These are phyloP conservation scores for Balearica regulorum DNA, from an alignment of 2,797 vertebrate genomes.

Conservation along the genomic window DNA sequence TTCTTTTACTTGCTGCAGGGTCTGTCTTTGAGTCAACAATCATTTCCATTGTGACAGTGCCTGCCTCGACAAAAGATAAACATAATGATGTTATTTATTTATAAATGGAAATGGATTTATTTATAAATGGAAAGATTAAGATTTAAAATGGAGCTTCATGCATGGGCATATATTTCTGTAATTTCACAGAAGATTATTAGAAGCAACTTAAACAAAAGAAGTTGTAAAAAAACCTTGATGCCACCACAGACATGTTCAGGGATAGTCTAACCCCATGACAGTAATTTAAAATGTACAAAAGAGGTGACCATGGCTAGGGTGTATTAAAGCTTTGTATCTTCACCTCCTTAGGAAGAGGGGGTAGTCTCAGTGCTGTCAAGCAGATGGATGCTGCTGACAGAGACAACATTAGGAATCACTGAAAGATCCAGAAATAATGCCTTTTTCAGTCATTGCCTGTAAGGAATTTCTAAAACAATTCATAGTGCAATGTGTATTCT, in stretches of 20 bases:
- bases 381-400: neutral
- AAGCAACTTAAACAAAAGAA: neutral
- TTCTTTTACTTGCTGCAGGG: neutral
- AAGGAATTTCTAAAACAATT: neutral
- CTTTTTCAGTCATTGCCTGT: neutral
- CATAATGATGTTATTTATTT: accelerated
- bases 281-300: neutral
- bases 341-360: neutral
- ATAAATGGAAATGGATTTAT: neutral
- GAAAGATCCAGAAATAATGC: neutral
- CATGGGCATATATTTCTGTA: neutral
- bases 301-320: neutral
- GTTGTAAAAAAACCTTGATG: neutral
- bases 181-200: neutral
- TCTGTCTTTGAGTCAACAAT: neutral
- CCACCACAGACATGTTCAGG: neutral
- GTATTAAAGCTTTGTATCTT: neutral
- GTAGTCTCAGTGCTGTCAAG: neutral
- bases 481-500: neutral
- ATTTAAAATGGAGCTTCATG: neutral
- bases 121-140: neutral
- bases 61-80: neutral
- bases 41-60: neutral
- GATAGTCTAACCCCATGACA: neutral
- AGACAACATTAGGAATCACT: neutral